These are phyloP conservation scores for Drosophila affinis DNA, from an alignment of 2,888 invertebrate species.

Conservation along the genomic window DNA sequence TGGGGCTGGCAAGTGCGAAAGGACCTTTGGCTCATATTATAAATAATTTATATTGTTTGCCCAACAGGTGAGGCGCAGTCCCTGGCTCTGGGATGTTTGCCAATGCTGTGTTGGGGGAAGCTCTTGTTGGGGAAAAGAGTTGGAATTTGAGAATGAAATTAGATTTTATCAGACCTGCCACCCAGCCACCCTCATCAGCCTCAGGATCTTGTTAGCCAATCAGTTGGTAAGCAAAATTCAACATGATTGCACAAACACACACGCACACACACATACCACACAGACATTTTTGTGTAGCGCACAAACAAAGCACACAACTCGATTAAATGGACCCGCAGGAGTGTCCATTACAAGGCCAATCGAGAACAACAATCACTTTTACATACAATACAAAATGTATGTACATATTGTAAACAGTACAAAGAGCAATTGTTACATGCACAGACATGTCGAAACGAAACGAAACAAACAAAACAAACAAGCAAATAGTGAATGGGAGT, in stretches of 20 bases:
- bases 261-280: background rate
- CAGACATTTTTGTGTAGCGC: slow-evolving; percentile 18
- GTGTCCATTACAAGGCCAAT: slow-evolving; percentile 28
- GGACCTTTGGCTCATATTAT: slow-evolving; percentile 50
- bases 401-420: slow-evolving; percentile 66
- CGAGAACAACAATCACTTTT: slow-evolving; percentile 31
- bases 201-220: slow-evolving; percentile 27
- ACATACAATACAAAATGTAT: slow-evolving; percentile 6
- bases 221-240: slow-evolving; percentile 35
- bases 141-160: slow-evolving; percentile 21
- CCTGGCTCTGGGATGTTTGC: slow-evolving; percentile 25
- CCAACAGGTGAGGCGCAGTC: slow-evolving; percentile 63
- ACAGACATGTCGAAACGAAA: slow-evolving; percentile 37
- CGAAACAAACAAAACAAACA: slow-evolving; percentile 40
- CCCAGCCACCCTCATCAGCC: background rate
- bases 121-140: slow-evolving; percentile 8
- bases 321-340: slow-evolving; percentile 40
- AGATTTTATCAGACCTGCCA: slow-evolving; percentile 20
- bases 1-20: slow-evolving; percentile 37
- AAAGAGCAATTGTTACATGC: slow-evolving; percentile 63
- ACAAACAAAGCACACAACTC: slow-evolving; percentile 5
- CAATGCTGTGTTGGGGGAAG: slow-evolving; percentile 6
- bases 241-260: slow-evolving; percentile 41
- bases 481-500: slow-evolving; percentile 42
- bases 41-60: slow-evolving; percentile 75